These are phyloP conservation scores for Carpatolechia fugitivella DNA, from an alignment of 2,888 invertebrate species.

Conservation along the genomic window DNA sequence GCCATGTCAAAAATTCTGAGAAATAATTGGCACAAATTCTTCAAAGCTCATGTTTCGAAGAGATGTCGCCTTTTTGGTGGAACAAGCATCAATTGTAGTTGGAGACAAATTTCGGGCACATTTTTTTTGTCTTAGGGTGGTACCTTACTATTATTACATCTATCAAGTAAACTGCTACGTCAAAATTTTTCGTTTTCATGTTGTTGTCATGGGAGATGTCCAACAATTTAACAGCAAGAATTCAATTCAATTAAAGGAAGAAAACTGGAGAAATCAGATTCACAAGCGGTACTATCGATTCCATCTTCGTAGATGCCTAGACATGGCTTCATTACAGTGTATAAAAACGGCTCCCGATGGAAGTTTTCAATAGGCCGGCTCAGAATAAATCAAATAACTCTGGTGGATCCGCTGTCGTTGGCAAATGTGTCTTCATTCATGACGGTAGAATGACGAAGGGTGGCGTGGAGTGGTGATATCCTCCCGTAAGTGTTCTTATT, in stretches of 20 bases:
- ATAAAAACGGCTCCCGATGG: slow-evolving; percentile 55
- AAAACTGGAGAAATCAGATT: not conserved
- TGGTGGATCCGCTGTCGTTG: slow-evolving; percentile 64
- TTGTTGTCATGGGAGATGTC: too few species aligned
- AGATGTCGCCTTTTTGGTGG: not conserved
- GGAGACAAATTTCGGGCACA: not conserved
- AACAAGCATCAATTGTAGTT: not conserved
- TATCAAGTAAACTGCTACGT: not conserved
- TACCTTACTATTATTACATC: too few species aligned
- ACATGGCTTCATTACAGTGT: slow-evolving; percentile 50
- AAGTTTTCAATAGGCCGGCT: slow-evolving; percentile 64
- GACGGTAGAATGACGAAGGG: slow-evolving; percentile 43
- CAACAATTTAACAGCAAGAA: not conserved
- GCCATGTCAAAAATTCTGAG: slow-evolving; percentile 17
- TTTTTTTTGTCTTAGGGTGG: not conserved
- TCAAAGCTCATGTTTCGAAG: slow-evolving; percentile 17
- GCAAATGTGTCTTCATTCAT: slow-evolving; percentile 78
- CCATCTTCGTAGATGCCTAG: slow-evolving; percentile 8
- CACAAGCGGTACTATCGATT: not conserved
- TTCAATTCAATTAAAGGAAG: not conserved
- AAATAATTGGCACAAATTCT: slow-evolving; percentile 20
- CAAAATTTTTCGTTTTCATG: too few species aligned
- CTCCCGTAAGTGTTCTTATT: too few species aligned
- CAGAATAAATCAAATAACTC: slow-evolving; percentile 73
- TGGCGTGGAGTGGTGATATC: slow-evolving; percentile 42